phyloP scores from a whole-genome alignment of 2,113 vertebrate species.

The Oryzias curvinotus region DNA sequence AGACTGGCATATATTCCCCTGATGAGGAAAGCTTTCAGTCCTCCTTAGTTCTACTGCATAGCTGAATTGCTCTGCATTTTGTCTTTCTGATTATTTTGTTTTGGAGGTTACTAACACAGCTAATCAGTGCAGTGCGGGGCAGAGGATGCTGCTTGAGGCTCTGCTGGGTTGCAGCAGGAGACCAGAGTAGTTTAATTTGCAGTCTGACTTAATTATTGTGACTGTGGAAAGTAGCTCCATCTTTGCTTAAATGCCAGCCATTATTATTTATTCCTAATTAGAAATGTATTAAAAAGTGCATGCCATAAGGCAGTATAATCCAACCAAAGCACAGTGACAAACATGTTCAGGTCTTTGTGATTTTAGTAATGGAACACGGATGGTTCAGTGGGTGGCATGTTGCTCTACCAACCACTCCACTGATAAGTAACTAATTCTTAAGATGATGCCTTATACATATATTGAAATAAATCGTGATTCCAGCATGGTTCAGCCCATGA shows the following conservation, averaged over 20 bases:
- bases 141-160: conserved; percentile 33
- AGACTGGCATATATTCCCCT: conserved; percentile 58
- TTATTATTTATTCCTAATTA: conserved; percentile 53
- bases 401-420: too few relatives aligned
- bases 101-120: conserved; percentile 52
- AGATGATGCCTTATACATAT: too few relatives aligned
- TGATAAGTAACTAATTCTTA: too few relatives aligned
- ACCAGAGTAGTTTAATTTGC: conserved; percentile 56
- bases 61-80: conserved; percentile 67
- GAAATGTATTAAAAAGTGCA: conserved; percentile 21
- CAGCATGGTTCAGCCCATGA: too few relatives aligned
- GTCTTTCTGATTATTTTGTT: conserved; percentile 63
- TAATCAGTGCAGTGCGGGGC: conserved; percentile 55
- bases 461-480: too few relatives aligned
- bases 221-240: conserved; percentile 42
- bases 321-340: neutral
- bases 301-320: conserved; percentile 18
- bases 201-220: conserved; percentile 60
- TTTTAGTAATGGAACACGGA: neutral
- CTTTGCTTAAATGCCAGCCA: conserved; percentile 25
- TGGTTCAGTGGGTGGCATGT: too few relatives aligned
- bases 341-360: neutral
- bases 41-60: conserved; percentile 57
- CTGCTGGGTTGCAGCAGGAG: conserved; percentile 45
- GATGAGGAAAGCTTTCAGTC: conserved; percentile 60